Base-by-base conservation (phyloP, 2,888 invertebrate genomes). In the Baccha elongata region DNA sequence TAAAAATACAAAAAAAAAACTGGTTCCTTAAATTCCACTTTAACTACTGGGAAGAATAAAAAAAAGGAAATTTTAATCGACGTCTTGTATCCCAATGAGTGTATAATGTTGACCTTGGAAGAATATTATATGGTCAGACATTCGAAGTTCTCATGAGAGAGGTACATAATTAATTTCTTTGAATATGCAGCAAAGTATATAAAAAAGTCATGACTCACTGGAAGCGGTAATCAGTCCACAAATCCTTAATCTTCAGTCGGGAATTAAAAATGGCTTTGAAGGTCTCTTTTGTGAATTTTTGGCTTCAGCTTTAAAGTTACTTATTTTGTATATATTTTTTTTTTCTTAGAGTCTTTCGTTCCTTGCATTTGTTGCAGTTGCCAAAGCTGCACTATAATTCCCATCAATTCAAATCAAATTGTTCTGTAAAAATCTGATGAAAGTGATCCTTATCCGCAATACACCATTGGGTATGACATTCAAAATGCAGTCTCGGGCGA, bases 361-460 rank as follows among this genome's bases (percentile, higher is more conserved):
- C n/a, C 26, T 65, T 3, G 88, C 88, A 40, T 89, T 88, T 86
- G 80, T 89, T 29, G 89, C 88, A 52, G 88, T 87, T 74, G 87
- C 87, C 78, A 87, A 87, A 81, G 89, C 89, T 71, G 89, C 88
- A 52, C 13, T 89, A n/a, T n/a, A n/a, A 86, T 89, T 23, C 87
- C 87, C 35, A 26, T 86, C 89, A 26, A 26, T 64, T 86, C 87
- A 13, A 85, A 85, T 8, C 85, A 86, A 46, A 86, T 87, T 65
- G 86, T 88, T 13, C 53, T 78, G 2, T 75, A 65, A 19, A 73
- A 65, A 6, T 64, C 58, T 10, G 89, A 90, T 78, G 89, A 90
- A 76, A 89, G 89, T 85, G 90, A 91, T 76, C 89, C 90, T 46
- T 88, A 91, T 86, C 90, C 91, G n/a, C 89, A 90, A 84, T 91